Evolutionary conservation across 2,888 invertebrate species (phyloP).

Genomic region (Mystacides longicornis): DNA sequence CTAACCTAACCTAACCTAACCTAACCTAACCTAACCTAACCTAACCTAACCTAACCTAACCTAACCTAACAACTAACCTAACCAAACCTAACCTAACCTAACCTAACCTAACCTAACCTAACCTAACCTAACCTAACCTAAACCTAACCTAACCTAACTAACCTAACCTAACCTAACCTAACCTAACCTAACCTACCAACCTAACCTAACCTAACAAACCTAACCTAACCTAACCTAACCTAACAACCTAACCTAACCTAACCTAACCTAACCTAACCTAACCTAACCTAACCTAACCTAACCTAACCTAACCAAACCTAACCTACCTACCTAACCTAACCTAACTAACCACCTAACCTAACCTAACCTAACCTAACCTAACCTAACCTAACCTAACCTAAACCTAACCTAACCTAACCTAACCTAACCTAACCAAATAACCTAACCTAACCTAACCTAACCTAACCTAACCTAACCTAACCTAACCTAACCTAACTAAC

Average conservation of each 20-base stretch:
- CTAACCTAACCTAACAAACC: conserved; percentile 3
- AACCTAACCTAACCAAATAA: conserved; percentile 3
- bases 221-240: neutral
- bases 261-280: conserved; percentile 2
- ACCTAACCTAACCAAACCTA: conserved; percentile 2
- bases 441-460: conserved; percentile 2
- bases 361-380: conserved; percentile 2
- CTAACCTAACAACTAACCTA: neutral
- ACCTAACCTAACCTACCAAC: neutral
- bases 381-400: conserved; percentile 2
- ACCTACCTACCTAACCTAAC: neutral
- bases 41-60: neutral
- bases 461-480: conserved; percentile 6
- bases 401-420: conserved; percentile 2
- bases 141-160: conserved; percentile 3
- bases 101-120: neutral
- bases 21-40: too few species aligned
- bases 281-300: conserved; percentile 2
- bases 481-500: conserved; percentile 8
- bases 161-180: conserved; percentile 2
- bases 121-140: conserved; percentile 2
- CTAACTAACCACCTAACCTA: conserved; percentile 1
- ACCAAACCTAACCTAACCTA: neutral
- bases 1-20: too few species aligned
- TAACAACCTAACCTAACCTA: conserved; percentile 2